A percentile compares a stretch with the other conserved stretches of the same genome.
These are phyloP conservation scores for Zhuqinia jingwanae DNA, from an alignment of 2,888 invertebrate genomes.

Conservation along the genomic window DNA sequence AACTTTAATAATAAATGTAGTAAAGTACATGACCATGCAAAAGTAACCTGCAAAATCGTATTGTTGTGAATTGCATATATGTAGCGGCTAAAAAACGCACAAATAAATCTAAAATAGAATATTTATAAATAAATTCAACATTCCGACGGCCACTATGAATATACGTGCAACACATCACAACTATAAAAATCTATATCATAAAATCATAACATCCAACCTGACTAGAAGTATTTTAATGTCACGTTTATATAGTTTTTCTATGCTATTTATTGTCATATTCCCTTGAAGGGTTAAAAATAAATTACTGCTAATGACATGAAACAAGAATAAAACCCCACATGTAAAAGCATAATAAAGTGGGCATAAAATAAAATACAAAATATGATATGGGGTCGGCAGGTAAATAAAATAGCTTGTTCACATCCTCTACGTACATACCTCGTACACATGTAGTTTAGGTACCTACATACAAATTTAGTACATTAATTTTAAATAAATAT, in stretches of 20 bases:
- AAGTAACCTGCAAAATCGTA: too few relatives aligned
- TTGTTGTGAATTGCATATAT: too few relatives aligned
- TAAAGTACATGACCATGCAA: too few relatives aligned
- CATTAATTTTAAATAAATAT: background rate
- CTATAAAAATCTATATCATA: too few relatives aligned
- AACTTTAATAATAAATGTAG: too few relatives aligned
- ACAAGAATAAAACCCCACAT: too few relatives aligned
- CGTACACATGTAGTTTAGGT: background rate
- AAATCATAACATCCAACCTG: too few relatives aligned
- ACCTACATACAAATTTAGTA: background rate
- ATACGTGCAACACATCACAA: too few relatives aligned
- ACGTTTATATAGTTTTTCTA: background rate
- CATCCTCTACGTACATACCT: background rate
- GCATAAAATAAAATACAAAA: background rate
- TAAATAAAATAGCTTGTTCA: background rate
- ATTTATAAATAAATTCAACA: too few relatives aligned
- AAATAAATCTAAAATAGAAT: too few relatives aligned
- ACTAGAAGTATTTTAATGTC: background rate
- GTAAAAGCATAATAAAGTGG: background rate
- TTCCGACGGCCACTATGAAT: too few relatives aligned
- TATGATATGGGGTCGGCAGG: background rate
- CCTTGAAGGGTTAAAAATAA: conserved; percentile 8
- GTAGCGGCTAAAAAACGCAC: too few relatives aligned
- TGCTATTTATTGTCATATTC: background rate
- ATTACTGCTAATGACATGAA: background rate